A percentile compares a stretch with the other conserved stretches of the same genome.
Evolutionary conservation across 2,113 vertebrate species (phyloP).

Genomic region (Oostethus manadensis): DNA sequence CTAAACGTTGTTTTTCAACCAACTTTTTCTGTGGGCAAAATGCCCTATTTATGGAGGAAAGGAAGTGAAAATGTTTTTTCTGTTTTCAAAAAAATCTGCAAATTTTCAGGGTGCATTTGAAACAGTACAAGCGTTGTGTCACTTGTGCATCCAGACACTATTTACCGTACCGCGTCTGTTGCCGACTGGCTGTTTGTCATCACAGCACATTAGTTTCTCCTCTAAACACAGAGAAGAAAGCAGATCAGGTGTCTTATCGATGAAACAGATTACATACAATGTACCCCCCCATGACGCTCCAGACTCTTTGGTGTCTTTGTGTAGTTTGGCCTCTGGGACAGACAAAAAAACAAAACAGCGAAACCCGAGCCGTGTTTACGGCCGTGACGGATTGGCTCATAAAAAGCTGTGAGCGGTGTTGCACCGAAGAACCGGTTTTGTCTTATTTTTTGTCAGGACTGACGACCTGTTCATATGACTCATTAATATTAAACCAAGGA

Average conservation of each 20-base stretch:
- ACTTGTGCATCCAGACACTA: too few relatives aligned
- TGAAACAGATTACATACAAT: constrained; percentile 32
- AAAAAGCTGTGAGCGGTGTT: constrained; percentile 30
- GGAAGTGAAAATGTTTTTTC: too few relatives aligned
- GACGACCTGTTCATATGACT: constrained; percentile 29
- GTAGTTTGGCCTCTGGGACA: constrained; percentile 35
- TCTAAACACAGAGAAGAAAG: constrained; percentile 26
- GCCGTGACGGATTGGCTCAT: constrained; percentile 47
- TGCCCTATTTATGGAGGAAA: too few relatives aligned
- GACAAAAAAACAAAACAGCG: constrained; percentile 23
- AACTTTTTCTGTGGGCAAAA: too few relatives aligned
- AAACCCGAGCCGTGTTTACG: constrained; percentile 34
- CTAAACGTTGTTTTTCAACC: too few relatives aligned
- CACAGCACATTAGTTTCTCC: constrained; percentile 36
- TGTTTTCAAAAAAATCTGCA: too few relatives aligned
- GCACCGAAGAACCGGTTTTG: constrained; percentile 46
- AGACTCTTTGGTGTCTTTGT: constrained; percentile 38
- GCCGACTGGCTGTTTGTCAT: constrained; percentile 37
- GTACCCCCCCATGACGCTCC: constrained; percentile 37
- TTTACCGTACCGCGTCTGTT: too few relatives aligned
- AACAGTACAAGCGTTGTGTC: too few relatives aligned
- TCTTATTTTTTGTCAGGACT: constrained; percentile 36
- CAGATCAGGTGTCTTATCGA: constrained; percentile 39
- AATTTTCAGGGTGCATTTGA: too few relatives aligned
- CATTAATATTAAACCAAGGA: background rate